Conservation (phyloP, 2,797 vertebrate genomes). For the Enteromius unitaeniatus region DNA sequence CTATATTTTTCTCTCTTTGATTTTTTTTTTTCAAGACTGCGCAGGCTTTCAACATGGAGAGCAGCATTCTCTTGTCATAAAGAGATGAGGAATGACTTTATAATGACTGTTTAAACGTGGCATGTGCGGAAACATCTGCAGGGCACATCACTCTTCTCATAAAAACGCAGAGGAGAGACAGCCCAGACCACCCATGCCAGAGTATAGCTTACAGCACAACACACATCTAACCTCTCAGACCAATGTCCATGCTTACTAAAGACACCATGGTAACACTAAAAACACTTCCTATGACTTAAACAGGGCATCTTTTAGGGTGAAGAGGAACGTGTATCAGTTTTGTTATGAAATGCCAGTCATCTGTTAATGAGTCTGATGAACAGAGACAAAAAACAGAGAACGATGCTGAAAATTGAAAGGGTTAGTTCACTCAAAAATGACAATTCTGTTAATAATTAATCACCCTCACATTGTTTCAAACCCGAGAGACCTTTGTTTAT, state of each 20-base stretch:
- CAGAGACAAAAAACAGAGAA: neutral
- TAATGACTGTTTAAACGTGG: slow-evolving; percentile 74
- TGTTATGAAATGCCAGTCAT: neutral
- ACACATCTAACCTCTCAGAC: slow-evolving; percentile 30
- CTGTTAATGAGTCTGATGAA: neutral
- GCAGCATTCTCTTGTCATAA: slow-evolving; percentile 72
- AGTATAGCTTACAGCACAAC: neutral
- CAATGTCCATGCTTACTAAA: neutral
- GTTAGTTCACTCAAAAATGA: neutral
- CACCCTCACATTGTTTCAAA: neutral
- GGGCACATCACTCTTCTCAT: slow-evolving; percentile 69
- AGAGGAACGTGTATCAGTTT: neutral
- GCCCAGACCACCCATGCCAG: slow-evolving; percentile 59
- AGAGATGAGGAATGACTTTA: slow-evolving; percentile 76
- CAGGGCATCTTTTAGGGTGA: neutral
- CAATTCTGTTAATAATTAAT: neutral
- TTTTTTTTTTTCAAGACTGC: slow-evolving; percentile 61
- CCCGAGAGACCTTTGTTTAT: neutral
- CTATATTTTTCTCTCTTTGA: slow-evolving; percentile 42
- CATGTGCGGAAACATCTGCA: slow-evolving; percentile 74
- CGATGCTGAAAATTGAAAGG: neutral
- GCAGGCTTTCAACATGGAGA: slow-evolving; percentile 64
- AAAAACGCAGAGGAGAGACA: slow-evolving; percentile 54
- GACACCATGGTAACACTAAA: neutral
- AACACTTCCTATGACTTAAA: neutral